Evolutionary conservation across 2,888 invertebrate genomes (phyloP), one percentile per base, ranked within the genome.

Genomic region (Lasiommata megera): DNA sequence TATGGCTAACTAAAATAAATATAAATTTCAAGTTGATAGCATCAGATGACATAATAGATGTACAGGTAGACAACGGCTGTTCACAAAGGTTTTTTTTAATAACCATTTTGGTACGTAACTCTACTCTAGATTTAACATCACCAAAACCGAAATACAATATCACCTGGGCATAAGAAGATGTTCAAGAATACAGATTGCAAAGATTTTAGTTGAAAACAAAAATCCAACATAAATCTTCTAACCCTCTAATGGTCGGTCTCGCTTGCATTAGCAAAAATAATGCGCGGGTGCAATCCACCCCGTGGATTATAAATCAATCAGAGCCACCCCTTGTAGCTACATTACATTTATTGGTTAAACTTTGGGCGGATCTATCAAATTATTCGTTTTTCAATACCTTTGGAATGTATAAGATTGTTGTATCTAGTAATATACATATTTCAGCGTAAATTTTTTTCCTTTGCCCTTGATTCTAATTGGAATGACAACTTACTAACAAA

Each of bases 201-300:
- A 31, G 9, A 31, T 16, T 48, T 12, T 18, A 48, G 36, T 36
- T 16, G 7, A 48, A 23, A 31, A 23, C 51, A 34, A 38, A 46
- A 56, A 36, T 37, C 9, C 12, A 11, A 28, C 16, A 74, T 76
- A 77, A 78, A 78, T 77, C 74, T 68, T 51, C 44, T 69, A 82
- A 82, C 84, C 84, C 83, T 76, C 79, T 77, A 80, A 81, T 78
- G 77, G 76, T 66, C 66, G 72, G 80, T 76, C 70, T 73, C 79
- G 78, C 77, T 80, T 77, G 77, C 82, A 77, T 77, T 77, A 76
- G 74, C 77, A 82, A 72, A 82, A 84, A 81, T 82, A 82, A 80
- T 74, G 70, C 58, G 52, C 61, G 70, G 77, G 74, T 69, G 63
- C 59, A 60, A 61, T 14, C 70, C 60, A 73, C 76, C 80, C 80